Evolutionary conservation across 2,113 vertebrate species (phyloP), one percentile per base, ranked within the genome.

Genomic region (Myotis brandtii): DNA sequence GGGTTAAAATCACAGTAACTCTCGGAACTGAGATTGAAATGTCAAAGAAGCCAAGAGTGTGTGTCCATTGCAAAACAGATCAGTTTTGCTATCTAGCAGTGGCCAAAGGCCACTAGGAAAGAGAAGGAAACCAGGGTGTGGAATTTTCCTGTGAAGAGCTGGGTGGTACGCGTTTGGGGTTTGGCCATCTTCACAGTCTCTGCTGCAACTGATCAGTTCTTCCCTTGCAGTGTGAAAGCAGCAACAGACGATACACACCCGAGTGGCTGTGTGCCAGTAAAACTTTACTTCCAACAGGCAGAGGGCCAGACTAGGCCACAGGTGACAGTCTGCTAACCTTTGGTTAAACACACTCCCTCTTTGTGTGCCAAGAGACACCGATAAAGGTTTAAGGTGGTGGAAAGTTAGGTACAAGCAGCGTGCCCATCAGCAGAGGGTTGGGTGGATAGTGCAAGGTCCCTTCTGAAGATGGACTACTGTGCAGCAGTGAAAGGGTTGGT

Each of bases 221-320:
- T 32, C 70, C 30, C 82, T 18, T 13, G 21, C 20, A 27, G 27
- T 18, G 13, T 48, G n/a, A 64, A 75, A 48, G 52, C 52, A 48
- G 48, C 62, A 13, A 10, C 27, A 10, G 13, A 5, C 3, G 8
- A 37, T 21, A 20, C n/a, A 27, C 2, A 37, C 17, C 3, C 1
- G 0, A 43, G 27, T 9, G 43, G 7, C 66, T 7, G 3, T 14
- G 16, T n/a, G 76, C 43, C 66, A 32, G 30, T 64, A 52, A 82
- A 82, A 62, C 52, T 73, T 93, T 5, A 73, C 27, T 52, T 43
- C 52, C 40, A 43, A 54, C 1, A 1, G 46, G 14, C 34, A 27
- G 66, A 2, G 23, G 34, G 91, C 59, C 20, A 3, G 40, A 48
- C 32, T 4, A 56, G 52, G 75, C 18, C 37, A 3, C 8, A 0